Conservation (phyloP, 2,113 vertebrate species). For the Parus major region DNA sequence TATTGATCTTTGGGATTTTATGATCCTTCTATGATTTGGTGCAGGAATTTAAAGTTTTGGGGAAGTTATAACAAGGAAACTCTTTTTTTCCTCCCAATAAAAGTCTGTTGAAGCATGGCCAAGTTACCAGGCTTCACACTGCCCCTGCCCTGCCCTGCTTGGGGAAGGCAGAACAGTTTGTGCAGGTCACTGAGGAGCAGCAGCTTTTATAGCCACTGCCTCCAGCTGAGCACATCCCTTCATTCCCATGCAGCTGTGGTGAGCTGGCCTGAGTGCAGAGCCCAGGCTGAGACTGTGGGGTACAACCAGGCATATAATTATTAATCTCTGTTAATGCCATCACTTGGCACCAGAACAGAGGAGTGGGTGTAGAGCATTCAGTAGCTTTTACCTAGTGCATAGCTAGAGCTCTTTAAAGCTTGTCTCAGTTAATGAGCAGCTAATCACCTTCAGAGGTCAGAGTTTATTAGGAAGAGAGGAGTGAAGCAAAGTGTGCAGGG, state of each 20-base stretch:
- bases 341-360: not conserved
- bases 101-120: not conserved
- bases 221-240: not conserved
- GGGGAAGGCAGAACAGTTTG: not conserved
- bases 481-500: not conserved
- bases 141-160: not conserved
- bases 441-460: not conserved
- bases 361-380: not conserved
- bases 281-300: not conserved
- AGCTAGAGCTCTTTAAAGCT: not conserved
- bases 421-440: not conserved
- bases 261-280: not conserved
- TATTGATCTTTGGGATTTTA: not conserved
- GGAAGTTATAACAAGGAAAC: fast-evolving
- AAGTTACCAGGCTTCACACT: not conserved
- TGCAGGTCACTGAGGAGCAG: not conserved
- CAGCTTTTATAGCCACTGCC: not conserved
- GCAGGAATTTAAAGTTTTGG: not conserved
- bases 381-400: not conserved
- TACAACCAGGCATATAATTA: not conserved
- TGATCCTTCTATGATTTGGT: not conserved
- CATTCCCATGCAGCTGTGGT: not conserved
- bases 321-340: not conserved
- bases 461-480: not conserved
- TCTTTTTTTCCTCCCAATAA: not conserved